Percentiles rank a stretch among this genome's conserved stretches.
Evolutionary conservation across 2,888 invertebrate genomes (phyloP).

Genomic region (Encarsia formosa): DNA sequence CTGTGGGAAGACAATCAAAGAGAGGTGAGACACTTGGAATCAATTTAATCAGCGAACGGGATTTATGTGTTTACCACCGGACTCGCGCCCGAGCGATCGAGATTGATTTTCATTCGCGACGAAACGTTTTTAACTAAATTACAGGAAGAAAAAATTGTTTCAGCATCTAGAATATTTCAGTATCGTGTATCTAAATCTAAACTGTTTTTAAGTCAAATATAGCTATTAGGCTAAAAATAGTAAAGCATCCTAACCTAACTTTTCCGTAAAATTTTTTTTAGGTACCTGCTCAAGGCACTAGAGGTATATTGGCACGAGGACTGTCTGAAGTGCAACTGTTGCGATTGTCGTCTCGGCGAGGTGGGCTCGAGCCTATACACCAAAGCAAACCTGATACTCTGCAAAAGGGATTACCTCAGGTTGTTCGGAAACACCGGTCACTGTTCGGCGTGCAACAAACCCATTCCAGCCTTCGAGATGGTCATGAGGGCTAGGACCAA

Average conservation of each 20-base stretch:
- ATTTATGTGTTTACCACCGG: conserved; percentile 17
- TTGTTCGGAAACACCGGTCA: conserved; percentile 94
- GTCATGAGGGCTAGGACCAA: conserved; percentile 96
- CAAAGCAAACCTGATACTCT: conserved; percentile 91
- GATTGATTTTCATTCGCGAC: too few species aligned
- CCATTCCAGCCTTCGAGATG: conserved; percentile 98
- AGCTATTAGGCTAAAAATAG: too few species aligned
- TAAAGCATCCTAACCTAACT: too few species aligned
- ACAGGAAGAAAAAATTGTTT: too few species aligned
- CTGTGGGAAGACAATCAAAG: conserved; percentile 90
- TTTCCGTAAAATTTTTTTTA: too few species aligned
- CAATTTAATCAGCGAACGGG: conserved; percentile 20
- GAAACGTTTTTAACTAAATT: too few species aligned
- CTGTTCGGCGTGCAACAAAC: conserved; percentile 95
- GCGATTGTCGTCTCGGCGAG: conserved; percentile 93
- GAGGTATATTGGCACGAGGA: conserved; percentile 98
- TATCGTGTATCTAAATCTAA: too few species aligned
- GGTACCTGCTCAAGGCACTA: conserved; percentile 84
- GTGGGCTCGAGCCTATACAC: conserved; percentile 94
- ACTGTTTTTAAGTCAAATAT: too few species aligned
- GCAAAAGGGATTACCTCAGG: conserved; percentile 95
- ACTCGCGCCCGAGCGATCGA: background rate
- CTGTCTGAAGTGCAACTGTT: conserved; percentile 95
- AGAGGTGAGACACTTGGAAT: conserved; percentile 53
- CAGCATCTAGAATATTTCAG: too few species aligned